These are phyloP conservation scores for Yoshiicerus persimilis DNA, from an alignment of 1,140 invertebrate genomes.

Conservation along the genomic window DNA sequence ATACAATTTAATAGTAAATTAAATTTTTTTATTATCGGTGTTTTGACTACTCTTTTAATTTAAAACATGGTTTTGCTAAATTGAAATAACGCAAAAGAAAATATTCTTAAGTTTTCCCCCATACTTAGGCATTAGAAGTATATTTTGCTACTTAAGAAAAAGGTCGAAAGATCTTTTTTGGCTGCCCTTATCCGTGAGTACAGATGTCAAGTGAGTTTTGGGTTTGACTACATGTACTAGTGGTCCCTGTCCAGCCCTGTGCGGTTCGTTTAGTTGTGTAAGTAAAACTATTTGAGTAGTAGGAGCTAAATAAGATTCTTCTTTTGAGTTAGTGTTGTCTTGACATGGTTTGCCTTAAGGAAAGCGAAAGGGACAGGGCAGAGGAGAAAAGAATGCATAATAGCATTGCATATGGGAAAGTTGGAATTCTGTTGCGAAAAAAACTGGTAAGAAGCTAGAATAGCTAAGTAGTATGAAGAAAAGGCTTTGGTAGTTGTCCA, in stretches of 20 bases:
- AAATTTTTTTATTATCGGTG: too few species aligned
- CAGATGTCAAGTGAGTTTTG: too few species aligned
- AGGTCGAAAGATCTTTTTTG: too few species aligned
- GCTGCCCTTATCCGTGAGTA: too few species aligned
- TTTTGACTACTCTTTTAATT: too few species aligned
- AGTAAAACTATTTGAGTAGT: neutral
- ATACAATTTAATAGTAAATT: too few species aligned
- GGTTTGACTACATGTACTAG: too few species aligned
- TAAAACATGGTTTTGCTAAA: too few species aligned
- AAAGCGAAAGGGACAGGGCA: neutral
- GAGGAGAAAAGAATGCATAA: neutral
- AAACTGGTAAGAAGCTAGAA: neutral
- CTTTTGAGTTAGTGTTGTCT: neutral
- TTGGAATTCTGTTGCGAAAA: neutral
- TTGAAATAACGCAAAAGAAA: too few species aligned
- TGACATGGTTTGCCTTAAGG: neutral
- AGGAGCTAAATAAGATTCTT: neutral
- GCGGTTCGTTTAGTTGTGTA: neutral
- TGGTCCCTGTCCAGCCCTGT: neutral
- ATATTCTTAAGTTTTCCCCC: too few species aligned
- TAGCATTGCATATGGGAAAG: neutral
- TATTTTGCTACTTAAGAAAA: too few species aligned
- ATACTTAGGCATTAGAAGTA: too few species aligned
- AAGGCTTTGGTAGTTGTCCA: neutral
- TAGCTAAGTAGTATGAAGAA: neutral